Base-by-base conservation (phyloP, 2,888 invertebrate genomes). In the Eueremaeus valkanovi region DNA sequence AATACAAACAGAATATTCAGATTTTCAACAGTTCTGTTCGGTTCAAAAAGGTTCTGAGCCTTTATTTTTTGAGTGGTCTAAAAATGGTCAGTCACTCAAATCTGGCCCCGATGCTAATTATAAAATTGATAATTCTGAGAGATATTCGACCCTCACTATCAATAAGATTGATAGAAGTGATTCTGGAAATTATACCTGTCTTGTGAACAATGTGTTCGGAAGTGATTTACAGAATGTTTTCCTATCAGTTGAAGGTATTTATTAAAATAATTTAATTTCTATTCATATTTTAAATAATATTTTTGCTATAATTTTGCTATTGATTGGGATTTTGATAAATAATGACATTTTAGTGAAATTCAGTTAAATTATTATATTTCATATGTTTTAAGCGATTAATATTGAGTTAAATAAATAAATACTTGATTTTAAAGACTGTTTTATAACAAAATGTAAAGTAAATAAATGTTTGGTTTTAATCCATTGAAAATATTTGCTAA, bases 151-250 rank as follows among this genome's bases (percentile, higher is more conserved):
- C 11, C 36, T 79, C 0, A 72, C 70, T 11, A 58, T 79, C 13
- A 72, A 70, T 33, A 75, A 75, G n/a, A 73, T 79, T 27, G 51
- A 51, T 27, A 5, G 51, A 0, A 55, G 55, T 21, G 76, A 77
- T 66, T 74, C 78, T 1, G 77, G 78, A 55, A 79, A 79, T 72
- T 79, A 79, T 42, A 75, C 79, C 13, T 79, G 79, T 29, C 68
- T 77, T 51, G 79, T 77, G 1, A 76, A 31, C 29, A 72, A 76
- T 74, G n/a, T 13, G n/a, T 42, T 29, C 13, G 70, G 70, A 27
- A 29, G 24, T 31, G 75, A 75, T 18, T 68, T 42, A n/a, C 75
- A 70, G 36, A 29, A 11, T 11, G 13, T 33, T 29, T n/a, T 33
- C 16, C 55, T 75, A 11, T 33, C 21, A 24, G 70, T 75, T 16